These are phyloP conservation scores for Cryptoprocta ferox DNA, from an alignment of 2,797 vertebrate genomes.

Conservation along the genomic window DNA sequence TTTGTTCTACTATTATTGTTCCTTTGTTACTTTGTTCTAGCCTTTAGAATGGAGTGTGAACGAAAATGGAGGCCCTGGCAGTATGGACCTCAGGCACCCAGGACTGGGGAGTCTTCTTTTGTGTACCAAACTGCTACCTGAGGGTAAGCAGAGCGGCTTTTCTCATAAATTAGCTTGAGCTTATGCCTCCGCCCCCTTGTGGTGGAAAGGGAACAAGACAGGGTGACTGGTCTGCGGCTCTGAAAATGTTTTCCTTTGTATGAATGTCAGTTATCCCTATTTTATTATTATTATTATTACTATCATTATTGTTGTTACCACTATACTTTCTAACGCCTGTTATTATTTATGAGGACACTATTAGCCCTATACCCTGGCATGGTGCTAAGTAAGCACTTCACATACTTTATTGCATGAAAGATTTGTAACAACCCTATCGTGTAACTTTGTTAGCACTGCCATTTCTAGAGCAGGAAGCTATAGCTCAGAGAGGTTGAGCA, in stretches of 20 bases:
- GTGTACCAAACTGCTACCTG: accelerated
- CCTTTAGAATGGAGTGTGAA: background rate
- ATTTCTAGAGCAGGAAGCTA: background rate
- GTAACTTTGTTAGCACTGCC: background rate
- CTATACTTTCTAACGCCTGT: background rate
- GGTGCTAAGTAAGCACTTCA: background rate
- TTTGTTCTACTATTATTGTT: background rate
- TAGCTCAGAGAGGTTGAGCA: background rate
- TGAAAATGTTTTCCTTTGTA: background rate
- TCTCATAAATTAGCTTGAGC: background rate
- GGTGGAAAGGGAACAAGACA: background rate
- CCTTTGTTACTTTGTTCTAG: background rate
- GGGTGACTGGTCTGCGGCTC: background rate
- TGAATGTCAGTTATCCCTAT: background rate
- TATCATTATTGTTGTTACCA: background rate
- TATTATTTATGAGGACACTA: background rate
- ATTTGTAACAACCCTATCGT: background rate
- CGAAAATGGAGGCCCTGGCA: background rate
- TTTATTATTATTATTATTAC: background rate
- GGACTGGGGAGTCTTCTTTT: background rate
- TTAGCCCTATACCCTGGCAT: no score
- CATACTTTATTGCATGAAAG: background rate
- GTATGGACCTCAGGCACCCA: accelerated
- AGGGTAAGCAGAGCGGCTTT: background rate
- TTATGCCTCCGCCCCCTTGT: background rate